phyloP scores from a whole-genome alignment of 1,140 invertebrate species.

The Pogonomyrmex barbatus region DNA sequence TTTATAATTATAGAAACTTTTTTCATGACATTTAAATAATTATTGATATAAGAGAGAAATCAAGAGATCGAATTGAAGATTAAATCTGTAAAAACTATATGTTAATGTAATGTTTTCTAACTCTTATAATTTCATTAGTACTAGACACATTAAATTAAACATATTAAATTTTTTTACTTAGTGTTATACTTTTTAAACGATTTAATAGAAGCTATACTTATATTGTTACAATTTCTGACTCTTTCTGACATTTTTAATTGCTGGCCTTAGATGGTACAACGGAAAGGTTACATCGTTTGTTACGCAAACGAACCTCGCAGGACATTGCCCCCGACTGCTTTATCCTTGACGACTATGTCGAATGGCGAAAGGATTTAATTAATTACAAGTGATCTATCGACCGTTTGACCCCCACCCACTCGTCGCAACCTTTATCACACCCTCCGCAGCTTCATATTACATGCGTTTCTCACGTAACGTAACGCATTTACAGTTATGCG shows the following conservation, averaged over 20 bases:
- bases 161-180: neutral
- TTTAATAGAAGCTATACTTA: neutral
- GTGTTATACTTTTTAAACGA: neutral
- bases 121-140: neutral
- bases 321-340: slow-evolving; percentile 54
- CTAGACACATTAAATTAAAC: neutral
- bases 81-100: neutral
- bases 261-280: slow-evolving; percentile 36
- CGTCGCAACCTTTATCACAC: slow-evolving; percentile 55
- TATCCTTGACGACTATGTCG: slow-evolving; percentile 57
- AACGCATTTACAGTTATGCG: slow-evolving; percentile 47
- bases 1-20: neutral
- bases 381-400: slow-evolving; percentile 40
- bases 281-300: slow-evolving; percentile 52
- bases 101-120: neutral
- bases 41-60: neutral
- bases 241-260: neutral
- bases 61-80: neutral
- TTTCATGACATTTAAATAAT: neutral
- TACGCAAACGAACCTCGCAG: slow-evolving; percentile 58
- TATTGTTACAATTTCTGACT: slow-evolving; percentile 11
- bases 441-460: neutral
- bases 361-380: slow-evolving; percentile 54
- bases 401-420: slow-evolving; percentile 1
- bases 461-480: slow-evolving; percentile 28